These are phyloP conservation scores for Drosophila bocqueti DNA, from an alignment of 1,140 invertebrate species.

Conservation along the genomic window DNA sequence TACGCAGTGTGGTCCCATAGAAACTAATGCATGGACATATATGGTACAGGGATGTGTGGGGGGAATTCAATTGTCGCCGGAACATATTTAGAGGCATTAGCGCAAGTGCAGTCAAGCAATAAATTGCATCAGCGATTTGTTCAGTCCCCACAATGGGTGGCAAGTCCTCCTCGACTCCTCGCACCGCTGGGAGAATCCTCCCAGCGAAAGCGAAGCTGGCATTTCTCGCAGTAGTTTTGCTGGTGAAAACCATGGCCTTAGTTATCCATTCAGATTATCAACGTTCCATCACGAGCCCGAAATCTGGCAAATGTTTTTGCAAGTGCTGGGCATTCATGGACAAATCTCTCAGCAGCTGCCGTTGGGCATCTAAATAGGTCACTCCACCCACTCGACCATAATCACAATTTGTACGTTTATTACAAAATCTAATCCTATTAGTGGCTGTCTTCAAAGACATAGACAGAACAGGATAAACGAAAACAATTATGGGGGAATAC, in stretches of 20 bases:
- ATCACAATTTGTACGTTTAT: conserved; percentile 36
- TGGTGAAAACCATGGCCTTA: not conserved
- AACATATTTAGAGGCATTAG: conserved; percentile 57
- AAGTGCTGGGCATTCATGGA: conserved; percentile 7
- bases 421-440: conserved; percentile 45
- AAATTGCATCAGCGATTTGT: conserved; percentile 58
- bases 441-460: conserved; percentile 25
- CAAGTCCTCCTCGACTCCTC: not conserved
- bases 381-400: not conserved
- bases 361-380: conserved; percentile 4
- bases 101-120: conserved; percentile 56
- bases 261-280: conserved; percentile 37
- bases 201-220: not conserved
- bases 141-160: not conserved
- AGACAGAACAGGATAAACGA: conserved; percentile 9
- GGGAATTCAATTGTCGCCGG: conserved; percentile 49
- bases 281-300: not conserved
- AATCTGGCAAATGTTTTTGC: conserved; percentile 22
- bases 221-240: conserved; percentile 1
- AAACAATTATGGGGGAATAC: conserved; percentile 35
- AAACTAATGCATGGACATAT: conserved; percentile 19
- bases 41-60: not conserved
- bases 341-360: conserved; percentile 1
- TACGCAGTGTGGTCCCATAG: conserved; percentile 43
- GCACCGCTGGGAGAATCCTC: not conserved